Evolutionary conservation across 2,888 invertebrate species (phyloP), one percentile per base, ranked within the genome.

Genomic region (Gandaritis pyraliata): DNA sequence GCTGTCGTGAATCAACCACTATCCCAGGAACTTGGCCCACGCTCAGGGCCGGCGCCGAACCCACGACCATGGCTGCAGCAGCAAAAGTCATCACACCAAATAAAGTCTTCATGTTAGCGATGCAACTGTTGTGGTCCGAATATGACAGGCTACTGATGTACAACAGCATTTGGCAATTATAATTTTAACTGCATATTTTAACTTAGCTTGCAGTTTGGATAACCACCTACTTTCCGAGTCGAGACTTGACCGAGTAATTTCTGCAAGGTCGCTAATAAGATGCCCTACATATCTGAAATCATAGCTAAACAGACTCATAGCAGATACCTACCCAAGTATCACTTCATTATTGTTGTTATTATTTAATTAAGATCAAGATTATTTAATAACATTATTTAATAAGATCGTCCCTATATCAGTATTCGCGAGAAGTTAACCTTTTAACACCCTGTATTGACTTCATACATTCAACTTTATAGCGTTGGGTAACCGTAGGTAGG

Each of bases 21-120:
- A 60, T 69, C 53, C 65, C 64, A 3, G 73, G 70, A 30, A 57
- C 58, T 36, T 64, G 65, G 1, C 67, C 72, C 4, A 76, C 73
- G 18, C 55, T 65, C 2, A 73, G 61, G 3, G 77, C 64, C 2
- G 80, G 80, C 11, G 82, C 76, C 5, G 78, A 78, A 47, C 77
- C 73, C 38, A 69, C 79, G 10, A 77, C 61, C 33, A 74, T 71
- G 5, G 72, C 64, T 45, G 77, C 39, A 49, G 63, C 64, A 23
- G 71, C 62, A n/a, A 77, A 60, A 30, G 58, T 53, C 13, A 67
- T 78, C 71, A 73, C 68, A 54, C 76, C 74, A 65, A 78, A 61
- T 51, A 78, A 73, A 57, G 77, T 71, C 79, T 83, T 83, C 88
- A 88, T 89, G 72, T 71, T 84, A 46, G 70, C 68, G 66, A 69